phyloP scores from a whole-genome alignment of 2,888 invertebrate genomes.

The Epirrita christyi region DNA sequence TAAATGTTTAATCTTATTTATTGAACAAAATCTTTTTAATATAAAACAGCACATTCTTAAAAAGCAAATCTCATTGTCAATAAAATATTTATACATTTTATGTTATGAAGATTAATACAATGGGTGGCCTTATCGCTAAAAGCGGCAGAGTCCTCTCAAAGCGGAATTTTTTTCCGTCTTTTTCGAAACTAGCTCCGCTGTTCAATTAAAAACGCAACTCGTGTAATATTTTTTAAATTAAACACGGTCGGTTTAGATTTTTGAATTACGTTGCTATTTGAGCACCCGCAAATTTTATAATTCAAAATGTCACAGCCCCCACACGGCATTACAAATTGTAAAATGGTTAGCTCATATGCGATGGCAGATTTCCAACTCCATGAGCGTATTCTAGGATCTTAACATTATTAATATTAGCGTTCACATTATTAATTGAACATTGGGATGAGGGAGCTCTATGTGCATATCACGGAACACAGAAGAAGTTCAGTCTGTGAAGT shows the following conservation, averaged over 20 bases:
- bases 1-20: too few species aligned
- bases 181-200: not conserved
- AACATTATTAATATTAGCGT: conserved; percentile 35
- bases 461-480: not conserved
- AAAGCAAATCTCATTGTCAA: too few species aligned
- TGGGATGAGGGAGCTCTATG: conserved; percentile 2
- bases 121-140: too few species aligned
- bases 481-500: not conserved
- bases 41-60: too few species aligned
- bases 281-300: conserved; percentile 66
- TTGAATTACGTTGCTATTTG: conserved; percentile 65
- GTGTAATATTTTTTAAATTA: conserved; percentile 80
- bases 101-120: too few species aligned
- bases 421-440: conserved; percentile 15
- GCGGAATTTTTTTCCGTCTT: conserved; percentile 2
- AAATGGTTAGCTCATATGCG: conserved; percentile 47
- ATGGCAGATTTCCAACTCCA: conserved; percentile 45
- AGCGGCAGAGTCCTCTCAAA: too few species aligned
- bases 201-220: conserved; percentile 22
- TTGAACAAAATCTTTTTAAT: too few species aligned
- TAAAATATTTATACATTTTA: too few species aligned
- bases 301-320: conserved; percentile 60
- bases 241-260: conserved; percentile 73
- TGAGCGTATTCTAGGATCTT: conserved; percentile 38
- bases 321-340: conserved; percentile 53